These are phyloP conservation scores for Bombus pyrosoma DNA, from an alignment of 1,140 invertebrate species.

Conservation along the genomic window DNA sequence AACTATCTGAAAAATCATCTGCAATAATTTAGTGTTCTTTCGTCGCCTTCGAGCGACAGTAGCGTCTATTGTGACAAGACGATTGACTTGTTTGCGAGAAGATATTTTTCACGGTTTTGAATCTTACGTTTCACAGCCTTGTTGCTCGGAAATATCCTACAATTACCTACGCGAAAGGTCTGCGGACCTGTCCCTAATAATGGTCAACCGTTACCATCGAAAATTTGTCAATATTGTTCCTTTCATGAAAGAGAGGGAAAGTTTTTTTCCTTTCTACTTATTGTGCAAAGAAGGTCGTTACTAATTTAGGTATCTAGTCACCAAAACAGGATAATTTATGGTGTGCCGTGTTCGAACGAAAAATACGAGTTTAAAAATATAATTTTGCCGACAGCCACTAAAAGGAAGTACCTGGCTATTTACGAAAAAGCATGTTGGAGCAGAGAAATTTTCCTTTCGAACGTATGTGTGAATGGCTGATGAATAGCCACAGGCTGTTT, in stretches of 20 bases:
- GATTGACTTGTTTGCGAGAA: conserved; percentile 9
- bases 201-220: background rate
- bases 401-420: conserved; percentile 13
- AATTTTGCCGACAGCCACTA: background rate
- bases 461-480: no score
- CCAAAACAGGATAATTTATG: conserved; percentile 45
- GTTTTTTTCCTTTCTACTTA: no score
- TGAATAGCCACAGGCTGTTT: no score
- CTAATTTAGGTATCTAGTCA: conserved; percentile 41
- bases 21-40: background rate
- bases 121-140: no score
- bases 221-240: conserved; percentile 41
- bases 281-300: background rate
- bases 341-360: background rate
- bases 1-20: no score
- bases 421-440: background rate
- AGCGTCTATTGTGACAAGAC: background rate
- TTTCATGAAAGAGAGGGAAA: background rate
- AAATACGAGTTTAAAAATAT: conserved; percentile 27
- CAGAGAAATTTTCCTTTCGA: background rate
- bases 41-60: accelerated
- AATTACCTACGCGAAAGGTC: background rate
- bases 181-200: background rate
- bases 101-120: background rate
- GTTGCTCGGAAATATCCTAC: background rate